Base-by-base conservation (phyloP, 64 coral and sea anemone species). In the Porites lutea region DNA sequence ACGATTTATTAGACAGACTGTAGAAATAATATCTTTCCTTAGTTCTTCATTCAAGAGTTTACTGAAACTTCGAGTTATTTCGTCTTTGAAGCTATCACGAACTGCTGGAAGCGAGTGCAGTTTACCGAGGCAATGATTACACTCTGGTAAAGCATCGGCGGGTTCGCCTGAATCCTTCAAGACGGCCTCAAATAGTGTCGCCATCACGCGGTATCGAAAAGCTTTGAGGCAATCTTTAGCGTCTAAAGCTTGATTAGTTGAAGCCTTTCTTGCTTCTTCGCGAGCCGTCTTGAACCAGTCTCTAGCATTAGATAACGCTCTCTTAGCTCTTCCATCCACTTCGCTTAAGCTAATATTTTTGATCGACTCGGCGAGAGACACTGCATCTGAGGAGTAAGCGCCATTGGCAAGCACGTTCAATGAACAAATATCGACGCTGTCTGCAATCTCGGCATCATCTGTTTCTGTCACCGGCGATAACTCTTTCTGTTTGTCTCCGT, bases 251-350 rank as follows among this genome's bases (percentile, higher is more conserved):
- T 88, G 76, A n/a, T 77, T 88, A 52, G 65, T 70, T 18, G 75
- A 93, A 14, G 91, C 84, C 21, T 65, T 62, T 16, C 76, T 93
- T 13, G 85, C 85, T 88, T 88, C 63, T 46, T 61, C n/a, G 43
- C 59, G 65, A 18, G 92, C 92, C 19, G 62, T 44, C 12, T 88
- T 82, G 54, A 93, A 93, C 4, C 47, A 72, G 20, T 88, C 73
- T 21, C 62, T 93, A 10, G 74, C 91, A 48, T 10, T 13, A 0
- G 22, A 61, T 46, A 78, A 16, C 49, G n/a, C 43, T 23, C 37
- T 52, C 21, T 51, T 54, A 13, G 82, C 72, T 48, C 52, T 11
- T 2, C 52, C 59, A 52, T 46, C 63, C 86, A 82, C 18, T 21
- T 78, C 72, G 10, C 43, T 62, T 21, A 89, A 19, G 2, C 58